Conservation (phyloP, 2,113 vertebrate species). For the Toxostoma redivivum region DNA sequence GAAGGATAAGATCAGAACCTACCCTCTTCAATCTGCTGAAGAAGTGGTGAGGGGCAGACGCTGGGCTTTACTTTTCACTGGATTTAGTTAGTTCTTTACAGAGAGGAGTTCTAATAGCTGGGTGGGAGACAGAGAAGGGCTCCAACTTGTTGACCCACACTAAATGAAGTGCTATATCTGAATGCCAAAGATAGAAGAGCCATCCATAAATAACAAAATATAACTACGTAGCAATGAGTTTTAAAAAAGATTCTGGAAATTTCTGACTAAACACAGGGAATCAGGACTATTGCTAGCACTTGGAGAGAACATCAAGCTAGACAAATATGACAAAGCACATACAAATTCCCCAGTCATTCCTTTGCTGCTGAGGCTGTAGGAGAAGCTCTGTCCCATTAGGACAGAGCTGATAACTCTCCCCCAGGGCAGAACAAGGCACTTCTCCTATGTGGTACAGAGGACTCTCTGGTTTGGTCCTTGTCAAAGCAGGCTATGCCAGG, state of each 20-base stretch:
- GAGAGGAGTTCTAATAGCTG: neutral
- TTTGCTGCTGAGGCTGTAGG: neutral
- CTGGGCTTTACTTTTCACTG: neutral
- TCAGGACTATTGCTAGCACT: neutral
- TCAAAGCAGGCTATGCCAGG: fast-evolving
- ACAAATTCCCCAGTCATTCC: neutral
- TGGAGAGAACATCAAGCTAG: neutral
- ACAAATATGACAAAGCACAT: neutral
- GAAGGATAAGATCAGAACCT: neutral
- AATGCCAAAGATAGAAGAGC: neutral
- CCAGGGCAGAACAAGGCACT: neutral
- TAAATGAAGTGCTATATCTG: neutral
- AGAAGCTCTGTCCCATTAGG: neutral
- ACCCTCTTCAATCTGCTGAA: neutral
- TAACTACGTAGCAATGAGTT: neutral
- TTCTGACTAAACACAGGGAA: neutral
- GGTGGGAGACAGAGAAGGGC: neutral
- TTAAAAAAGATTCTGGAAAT: neutral
- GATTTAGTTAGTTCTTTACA: neutral
- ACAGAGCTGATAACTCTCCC: neutral
- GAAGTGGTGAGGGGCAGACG: neutral
- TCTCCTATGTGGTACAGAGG: neutral
- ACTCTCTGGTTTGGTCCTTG: neutral
- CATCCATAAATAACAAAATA: neutral
- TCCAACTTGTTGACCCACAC: neutral